These are phyloP conservation scores for Adoxophyes honmai DNA, from an alignment of 1,140 invertebrate species.

Conservation along the genomic window DNA sequence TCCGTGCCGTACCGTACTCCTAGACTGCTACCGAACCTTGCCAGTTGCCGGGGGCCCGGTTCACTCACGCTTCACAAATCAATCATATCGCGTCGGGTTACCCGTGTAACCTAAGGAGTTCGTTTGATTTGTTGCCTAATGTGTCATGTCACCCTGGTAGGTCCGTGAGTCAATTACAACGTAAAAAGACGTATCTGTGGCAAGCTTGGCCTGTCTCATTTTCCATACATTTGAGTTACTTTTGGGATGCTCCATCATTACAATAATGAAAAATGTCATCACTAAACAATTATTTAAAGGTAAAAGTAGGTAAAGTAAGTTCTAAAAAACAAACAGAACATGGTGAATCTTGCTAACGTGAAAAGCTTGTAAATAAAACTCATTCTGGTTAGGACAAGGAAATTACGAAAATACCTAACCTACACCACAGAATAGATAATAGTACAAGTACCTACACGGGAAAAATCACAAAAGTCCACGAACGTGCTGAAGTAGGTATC, in stretches of 20 bases:
- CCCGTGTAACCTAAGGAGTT: background rate
- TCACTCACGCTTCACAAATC: background rate
- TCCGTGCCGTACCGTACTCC: too few relatives aligned
- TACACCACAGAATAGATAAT: slow-evolving; percentile 24
- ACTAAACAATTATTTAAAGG: too few relatives aligned
- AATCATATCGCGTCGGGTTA: background rate
- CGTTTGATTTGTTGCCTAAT: background rate
- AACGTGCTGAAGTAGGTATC: slow-evolving; percentile 33
- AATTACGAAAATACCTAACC: slow-evolving; percentile 23
- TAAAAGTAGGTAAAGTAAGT: too few relatives aligned
- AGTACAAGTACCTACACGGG: slow-evolving; percentile 29
- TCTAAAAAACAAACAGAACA: too few relatives aligned
- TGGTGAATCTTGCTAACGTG: too few relatives aligned
- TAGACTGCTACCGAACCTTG: too few relatives aligned
- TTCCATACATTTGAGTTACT: too few relatives aligned
- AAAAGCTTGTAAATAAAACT: too few relatives aligned
- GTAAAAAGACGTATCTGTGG: slow-evolving; percentile 28
- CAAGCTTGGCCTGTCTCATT: too few relatives aligned
- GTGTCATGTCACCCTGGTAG: background rate
- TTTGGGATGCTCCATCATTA: too few relatives aligned
- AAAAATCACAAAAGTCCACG: slow-evolving; percentile 2
- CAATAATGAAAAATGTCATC: too few relatives aligned
- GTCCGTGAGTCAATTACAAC: background rate
- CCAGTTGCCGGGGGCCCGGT: background rate
- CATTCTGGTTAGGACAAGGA: too few relatives aligned